Base-by-base conservation (phyloP, 2,797 vertebrate genomes). In the Leptatherina wallacei region DNA sequence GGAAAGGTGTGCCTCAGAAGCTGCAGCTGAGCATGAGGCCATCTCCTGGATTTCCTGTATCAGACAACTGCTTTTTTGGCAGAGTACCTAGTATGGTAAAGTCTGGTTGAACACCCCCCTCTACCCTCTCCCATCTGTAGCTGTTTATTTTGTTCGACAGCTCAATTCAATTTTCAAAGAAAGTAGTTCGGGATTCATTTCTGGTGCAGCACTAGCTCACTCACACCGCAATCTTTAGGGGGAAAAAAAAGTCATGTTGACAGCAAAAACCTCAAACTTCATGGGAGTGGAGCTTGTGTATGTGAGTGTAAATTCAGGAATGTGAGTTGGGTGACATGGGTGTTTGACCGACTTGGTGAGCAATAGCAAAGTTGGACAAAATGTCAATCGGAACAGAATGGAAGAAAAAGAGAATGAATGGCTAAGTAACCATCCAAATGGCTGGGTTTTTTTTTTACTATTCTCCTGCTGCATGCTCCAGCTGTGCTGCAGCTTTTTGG, bases 101-200 rank as follows among this genome's bases (percentile, higher is more conserved):
- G 77, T 79, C 79, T 14, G 49, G 67, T 63, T 81, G 77, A 90
- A 84, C 24, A 27, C 65, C 84, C 70, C 70, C 33, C 77, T 36
- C 74, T 77, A 36, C 68, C 79, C 81, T 70, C 67, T 77, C 82
- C 30, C 89, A 87, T 91, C 89, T 92, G 90, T 59, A 73, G 79
- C 79, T 82, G 77, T 78, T 90, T 90, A 78, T 76, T 69, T n/a
- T 89, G 89, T 90, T n/a, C 79, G 91, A 88, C 89, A 81, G 78
- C 62, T 81, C 65, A 3, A 75, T 61, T 64, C 62, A 42, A 77
- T 54, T 75, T 78, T 86, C 73, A 73, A 49, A 80, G 73, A 73
- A 69, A 75, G 80, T 75, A 70, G 73, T 65, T 72, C 24, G 57
- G 62, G 68, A 77, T 71, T 75, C 71, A 62, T 74, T 56, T 66